Conservation (phyloP, 2,888 invertebrate species). For the Monochamus alternatus region DNA sequence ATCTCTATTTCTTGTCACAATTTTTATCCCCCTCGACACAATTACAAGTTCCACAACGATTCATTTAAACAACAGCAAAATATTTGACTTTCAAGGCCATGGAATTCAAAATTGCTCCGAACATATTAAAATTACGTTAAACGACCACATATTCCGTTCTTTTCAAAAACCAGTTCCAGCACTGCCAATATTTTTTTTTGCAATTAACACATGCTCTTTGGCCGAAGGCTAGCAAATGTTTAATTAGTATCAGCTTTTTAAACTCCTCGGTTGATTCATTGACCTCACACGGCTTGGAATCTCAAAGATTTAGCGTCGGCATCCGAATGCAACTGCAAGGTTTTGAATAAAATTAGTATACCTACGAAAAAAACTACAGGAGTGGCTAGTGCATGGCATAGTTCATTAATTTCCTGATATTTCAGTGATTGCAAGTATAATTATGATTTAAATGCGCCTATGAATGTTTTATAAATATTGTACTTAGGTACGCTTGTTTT, state of each 20-base stretch:
- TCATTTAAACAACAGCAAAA: too few species aligned
- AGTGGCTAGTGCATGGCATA: not conserved
- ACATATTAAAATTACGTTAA: too few species aligned
- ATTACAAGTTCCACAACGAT: too few species aligned
- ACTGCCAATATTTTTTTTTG: not conserved
- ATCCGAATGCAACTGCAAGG: constrained; percentile 2
- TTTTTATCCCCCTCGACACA: too few species aligned
- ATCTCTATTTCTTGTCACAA: too few species aligned
- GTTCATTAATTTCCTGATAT: not conserved
- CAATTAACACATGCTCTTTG: not conserved
- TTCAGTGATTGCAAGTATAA: not conserved
- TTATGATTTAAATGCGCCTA: too few species aligned
- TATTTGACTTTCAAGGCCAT: too few species aligned
- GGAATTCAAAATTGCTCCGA: too few species aligned
- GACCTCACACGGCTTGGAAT: constrained; percentile 3
- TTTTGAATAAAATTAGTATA: not conserved
- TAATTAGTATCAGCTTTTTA: constrained; percentile 10
- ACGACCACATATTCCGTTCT: too few species aligned
- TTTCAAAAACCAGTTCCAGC: constrained; percentile 5
- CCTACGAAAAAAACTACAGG: not conserved
- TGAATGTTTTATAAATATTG: too few species aligned
- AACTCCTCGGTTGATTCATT: constrained; percentile 3
- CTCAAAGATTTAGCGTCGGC: not conserved
- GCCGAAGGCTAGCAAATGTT: constrained; percentile 7
- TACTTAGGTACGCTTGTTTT: too few species aligned